Conservation (phyloP, 2,888 invertebrate species). For the Drosophila tripunctata region DNA sequence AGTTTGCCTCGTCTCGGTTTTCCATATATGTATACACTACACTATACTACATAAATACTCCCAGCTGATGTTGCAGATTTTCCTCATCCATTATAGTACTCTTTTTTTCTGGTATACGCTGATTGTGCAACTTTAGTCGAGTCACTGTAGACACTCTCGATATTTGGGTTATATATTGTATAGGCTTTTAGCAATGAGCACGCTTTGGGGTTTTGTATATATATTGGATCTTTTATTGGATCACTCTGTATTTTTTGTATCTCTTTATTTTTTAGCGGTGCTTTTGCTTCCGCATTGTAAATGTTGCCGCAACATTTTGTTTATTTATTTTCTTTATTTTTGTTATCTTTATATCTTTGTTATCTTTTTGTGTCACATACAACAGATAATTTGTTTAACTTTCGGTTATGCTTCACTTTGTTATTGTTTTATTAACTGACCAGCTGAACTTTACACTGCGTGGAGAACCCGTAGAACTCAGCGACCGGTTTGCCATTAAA, state of each 20-base stretch:
- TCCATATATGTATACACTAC: constrained; percentile 11
- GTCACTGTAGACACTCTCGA: constrained; percentile 25
- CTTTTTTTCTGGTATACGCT: constrained; percentile 24
- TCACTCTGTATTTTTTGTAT: constrained; percentile 21
- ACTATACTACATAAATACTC: neutral
- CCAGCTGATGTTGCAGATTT: constrained; percentile 54
- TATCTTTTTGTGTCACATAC: constrained; percentile 68
- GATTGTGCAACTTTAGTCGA: constrained; percentile 60
- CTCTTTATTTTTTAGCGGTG: neutral
- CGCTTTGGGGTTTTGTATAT: constrained; percentile 4
- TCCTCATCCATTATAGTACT: constrained; percentile 18
- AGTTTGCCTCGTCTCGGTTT: neutral
- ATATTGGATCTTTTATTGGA: constrained; percentile 10
- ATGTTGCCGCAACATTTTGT: constrained; percentile 60
- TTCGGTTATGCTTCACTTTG: constrained; percentile 1
- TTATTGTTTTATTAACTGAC: constrained; percentile 42
- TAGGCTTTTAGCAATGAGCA: constrained; percentile 52
- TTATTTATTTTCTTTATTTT: constrained; percentile 49
- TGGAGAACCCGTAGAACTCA: constrained; percentile 29
- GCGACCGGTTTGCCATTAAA: constrained; percentile 57
- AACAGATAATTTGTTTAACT: constrained; percentile 20
- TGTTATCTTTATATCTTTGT: constrained; percentile 47
- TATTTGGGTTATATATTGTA: constrained; percentile 10
- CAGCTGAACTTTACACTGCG: constrained; percentile 42
- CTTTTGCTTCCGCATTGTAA: constrained; percentile 60